Base-by-base conservation (phyloP, 2,888 invertebrate species). In the Tetragonisca angustula region DNA sequence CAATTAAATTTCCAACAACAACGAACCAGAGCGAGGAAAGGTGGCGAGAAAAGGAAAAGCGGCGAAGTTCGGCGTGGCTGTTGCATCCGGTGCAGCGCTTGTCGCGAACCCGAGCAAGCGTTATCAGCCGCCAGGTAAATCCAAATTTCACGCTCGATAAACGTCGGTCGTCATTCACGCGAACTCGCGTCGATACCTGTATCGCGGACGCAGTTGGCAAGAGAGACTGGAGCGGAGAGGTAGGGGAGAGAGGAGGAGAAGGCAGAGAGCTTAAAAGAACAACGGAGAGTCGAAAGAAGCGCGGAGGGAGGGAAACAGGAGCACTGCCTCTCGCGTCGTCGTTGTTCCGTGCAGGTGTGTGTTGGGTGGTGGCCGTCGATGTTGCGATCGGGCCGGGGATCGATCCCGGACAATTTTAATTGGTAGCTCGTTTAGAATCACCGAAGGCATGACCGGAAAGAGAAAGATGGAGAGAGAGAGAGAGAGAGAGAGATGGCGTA, bases 131-230 rank as follows among this genome's bases (percentile, higher is more conserved):
- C 11, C 43, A 43, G 43, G 71, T 54, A 69, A 83, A 81, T 80
- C 76, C 73, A 82, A 87, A 89, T 88, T 87, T 87, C 74, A 89
- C 88, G 86, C 82, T 87, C 86, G 80, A 89, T 86, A 86, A 87
- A 81, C 81, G 81, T 36, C 65, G 79, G 81, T 87, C 84, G 77
- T 65, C 71, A 61, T 74, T 78, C 85, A 52, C 82, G 82, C 56
- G 74, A 32, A 52, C 70, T 75, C 71, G 9, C 43, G 43, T 43
- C 43, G 43, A 43, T 43, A 4, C 32, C 79, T 78, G 70, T 65
- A 71, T 59, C 71, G 43, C 52, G 6, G 50, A n/a, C 32, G 2
- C n/a, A 6, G 32, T 21, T 13, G 19, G 0, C 6, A n/a, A n/a
- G 24, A 4, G 19, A 59, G 9, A 21, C 4, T 15, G 24, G 15